phyloP scores from a whole-genome alignment of 2,113 vertebrate genomes.

The Labeo rohita region DNA sequence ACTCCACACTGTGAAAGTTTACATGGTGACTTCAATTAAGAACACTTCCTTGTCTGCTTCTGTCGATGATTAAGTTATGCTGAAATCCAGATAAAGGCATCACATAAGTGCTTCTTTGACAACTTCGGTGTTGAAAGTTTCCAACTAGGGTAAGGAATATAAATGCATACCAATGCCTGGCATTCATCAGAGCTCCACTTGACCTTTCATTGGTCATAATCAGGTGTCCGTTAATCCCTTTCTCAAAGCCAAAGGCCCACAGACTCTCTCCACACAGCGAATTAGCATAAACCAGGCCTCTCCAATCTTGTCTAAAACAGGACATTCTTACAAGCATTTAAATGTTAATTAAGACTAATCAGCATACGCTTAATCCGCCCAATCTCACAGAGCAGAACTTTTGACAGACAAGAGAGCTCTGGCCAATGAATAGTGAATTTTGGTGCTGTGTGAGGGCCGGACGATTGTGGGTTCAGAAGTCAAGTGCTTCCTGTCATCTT shows the following conservation, averaged over 20 bases:
- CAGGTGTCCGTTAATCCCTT: conserved; percentile 55
- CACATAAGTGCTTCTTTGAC: background rate
- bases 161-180: conserved; percentile 43
- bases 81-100: background rate
- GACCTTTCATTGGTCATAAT: conserved; percentile 58
- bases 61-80: background rate
- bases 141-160: conserved; percentile 27
- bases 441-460: conserved; percentile 41
- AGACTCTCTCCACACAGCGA: conserved; percentile 18
- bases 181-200: conserved; percentile 43
- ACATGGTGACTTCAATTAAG: too few relatives aligned
- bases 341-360: conserved; percentile 77
- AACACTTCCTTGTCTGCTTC: background rate
- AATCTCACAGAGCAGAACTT: conserved; percentile 63
- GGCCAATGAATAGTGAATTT: conserved; percentile 63
- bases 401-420: conserved; percentile 48
- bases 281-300: conserved; percentile 59
- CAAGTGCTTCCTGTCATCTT: conserved; percentile 80
- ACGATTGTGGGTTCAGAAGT: conserved; percentile 72
- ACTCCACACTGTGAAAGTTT: too few relatives aligned
- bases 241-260: conserved; percentile 34
- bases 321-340: conserved; percentile 74
- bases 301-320: conserved; percentile 44
- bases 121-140: conserved; percentile 19
- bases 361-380: conserved; percentile 60